Conservation (phyloP, 1,140 invertebrate species). For the Nymphalis io region DNA sequence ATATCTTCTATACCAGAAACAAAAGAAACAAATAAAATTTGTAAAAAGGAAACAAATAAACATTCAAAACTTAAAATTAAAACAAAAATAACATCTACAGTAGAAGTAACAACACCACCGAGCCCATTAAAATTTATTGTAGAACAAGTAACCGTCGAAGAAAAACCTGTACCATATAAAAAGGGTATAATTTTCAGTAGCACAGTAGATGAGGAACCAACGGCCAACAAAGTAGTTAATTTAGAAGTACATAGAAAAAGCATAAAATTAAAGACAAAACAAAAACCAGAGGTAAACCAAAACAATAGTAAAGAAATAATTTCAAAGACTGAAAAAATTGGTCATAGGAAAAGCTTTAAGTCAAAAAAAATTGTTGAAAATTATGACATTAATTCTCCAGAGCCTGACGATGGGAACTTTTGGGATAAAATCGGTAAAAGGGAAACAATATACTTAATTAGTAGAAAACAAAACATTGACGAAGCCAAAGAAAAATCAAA, state of each 20-base stretch:
- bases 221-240: slow-evolving; percentile 8
- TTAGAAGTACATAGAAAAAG: slow-evolving; percentile 32
- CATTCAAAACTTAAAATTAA: slow-evolving; percentile 69
- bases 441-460: slow-evolving; percentile 80
- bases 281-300: background rate
- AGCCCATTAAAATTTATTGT: slow-evolving; percentile 79
- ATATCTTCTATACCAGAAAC: slow-evolving; percentile 45
- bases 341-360: slow-evolving; percentile 37
- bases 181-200: slow-evolving; percentile 68
- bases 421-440: slow-evolving; percentile 81
- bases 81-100: slow-evolving; percentile 78
- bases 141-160: slow-evolving; percentile 80
- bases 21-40: slow-evolving; percentile 43
- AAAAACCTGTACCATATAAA: slow-evolving; percentile 59
- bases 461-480: slow-evolving; percentile 72
- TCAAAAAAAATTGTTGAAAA: slow-evolving; percentile 23
- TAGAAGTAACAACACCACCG: slow-evolving; percentile 71
- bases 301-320: background rate
- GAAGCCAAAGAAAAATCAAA: slow-evolving; percentile 65
- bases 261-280: slow-evolving; percentile 21
- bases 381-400: slow-evolving; percentile 49
- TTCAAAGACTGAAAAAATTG: background rate
- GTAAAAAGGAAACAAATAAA: slow-evolving; percentile 56
- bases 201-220: slow-evolving; percentile 44
- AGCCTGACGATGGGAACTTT: slow-evolving; percentile 76